Evolutionary conservation across 2,888 invertebrate genomes (phyloP).

Genomic region (Tortrix viridana): DNA sequence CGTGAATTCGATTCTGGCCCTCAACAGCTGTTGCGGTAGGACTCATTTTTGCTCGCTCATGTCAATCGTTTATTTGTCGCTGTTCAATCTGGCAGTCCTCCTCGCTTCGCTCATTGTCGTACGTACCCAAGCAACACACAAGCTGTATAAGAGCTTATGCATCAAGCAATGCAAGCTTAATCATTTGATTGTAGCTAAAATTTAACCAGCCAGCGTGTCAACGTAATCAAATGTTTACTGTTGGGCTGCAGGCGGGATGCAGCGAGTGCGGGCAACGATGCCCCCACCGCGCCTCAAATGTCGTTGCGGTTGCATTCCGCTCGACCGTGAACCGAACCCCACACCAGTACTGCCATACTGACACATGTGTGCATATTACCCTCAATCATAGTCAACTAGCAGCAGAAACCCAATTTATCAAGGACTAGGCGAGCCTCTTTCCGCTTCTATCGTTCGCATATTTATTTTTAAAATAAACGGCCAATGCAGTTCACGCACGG

Average conservation of each 20-base stretch:
- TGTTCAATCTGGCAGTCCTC: no score
- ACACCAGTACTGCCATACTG: constrained; percentile 22
- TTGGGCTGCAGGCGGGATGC: constrained; percentile 4
- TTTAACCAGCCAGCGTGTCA: neutral
- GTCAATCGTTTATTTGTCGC: no score
- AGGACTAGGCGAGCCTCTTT: neutral
- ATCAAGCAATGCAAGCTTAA: no score
- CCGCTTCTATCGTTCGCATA: neutral
- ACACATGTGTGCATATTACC: constrained; percentile 33
- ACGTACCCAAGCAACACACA: no score
- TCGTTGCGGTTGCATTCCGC: constrained; percentile 39
- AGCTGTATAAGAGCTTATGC: no score
- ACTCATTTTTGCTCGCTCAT: no score
- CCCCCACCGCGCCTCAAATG: constrained; percentile 21
- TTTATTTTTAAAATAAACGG: neutral
- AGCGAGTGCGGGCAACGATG: constrained; percentile 36
- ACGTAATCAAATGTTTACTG: constrained; percentile 8
- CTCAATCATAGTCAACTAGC: constrained; percentile 16
- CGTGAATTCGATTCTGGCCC: no score
- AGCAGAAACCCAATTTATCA: constrained; percentile 23
- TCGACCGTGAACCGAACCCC: constrained; percentile 38
- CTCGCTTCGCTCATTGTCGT: no score
- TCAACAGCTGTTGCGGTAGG: no score
- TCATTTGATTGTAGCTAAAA: neutral
- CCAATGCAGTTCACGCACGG: neutral